Percentiles rank a stretch among this genome's conserved stretches.
Conservation (phyloP, 2,797 vertebrate genomes). For the Limnodromus scolopaceus region DNA sequence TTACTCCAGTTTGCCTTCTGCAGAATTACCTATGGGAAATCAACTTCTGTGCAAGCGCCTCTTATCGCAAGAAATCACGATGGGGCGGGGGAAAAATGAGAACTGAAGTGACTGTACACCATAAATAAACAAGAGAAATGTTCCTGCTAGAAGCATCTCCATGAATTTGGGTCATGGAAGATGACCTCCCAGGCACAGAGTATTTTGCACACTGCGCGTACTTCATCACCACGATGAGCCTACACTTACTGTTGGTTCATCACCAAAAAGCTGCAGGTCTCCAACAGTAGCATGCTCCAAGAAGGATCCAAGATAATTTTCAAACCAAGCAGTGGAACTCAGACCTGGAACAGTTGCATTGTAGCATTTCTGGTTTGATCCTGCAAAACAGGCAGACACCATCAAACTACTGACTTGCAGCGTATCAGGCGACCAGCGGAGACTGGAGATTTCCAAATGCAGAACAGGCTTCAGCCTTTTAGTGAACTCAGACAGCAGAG, state of each 20-base stretch:
- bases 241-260: slow-evolving; percentile 52
- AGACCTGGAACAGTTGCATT: not conserved
- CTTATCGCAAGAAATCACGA: not conserved
- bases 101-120: not conserved
- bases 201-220: not conserved
- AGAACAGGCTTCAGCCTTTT: not conserved
- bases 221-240: not conserved
- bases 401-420: not conserved
- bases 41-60: not conserved
- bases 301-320: slow-evolving; percentile 45
- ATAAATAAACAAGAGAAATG: not conserved
- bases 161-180: not conserved
- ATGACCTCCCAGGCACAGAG: not conserved
- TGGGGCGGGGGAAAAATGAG: fast-evolving
- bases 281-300: slow-evolving; percentile 17
- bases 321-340: slow-evolving; percentile 57
- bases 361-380: slow-evolving; percentile 14
- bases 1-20: not conserved
- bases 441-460: fast-evolving
- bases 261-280: slow-evolving; percentile 58
- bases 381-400: not conserved
- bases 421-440: not conserved
- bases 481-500: not conserved
- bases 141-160: not conserved
- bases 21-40: not conserved